Evolutionary conservation across 2,113 vertebrate species (phyloP).

Genomic region (Seriola aureovittata): DNA sequence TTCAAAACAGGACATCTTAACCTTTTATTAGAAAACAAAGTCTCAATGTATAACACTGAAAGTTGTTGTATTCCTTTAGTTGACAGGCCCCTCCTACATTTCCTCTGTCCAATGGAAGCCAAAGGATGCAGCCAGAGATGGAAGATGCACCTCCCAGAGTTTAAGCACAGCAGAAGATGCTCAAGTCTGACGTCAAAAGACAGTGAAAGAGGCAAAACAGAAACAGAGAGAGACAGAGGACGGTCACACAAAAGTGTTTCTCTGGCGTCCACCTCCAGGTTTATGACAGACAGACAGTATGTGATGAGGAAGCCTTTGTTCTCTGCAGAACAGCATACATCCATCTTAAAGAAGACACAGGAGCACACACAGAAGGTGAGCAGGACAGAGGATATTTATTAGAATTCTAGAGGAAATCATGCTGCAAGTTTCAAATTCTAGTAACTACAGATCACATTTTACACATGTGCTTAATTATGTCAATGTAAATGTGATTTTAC

Average conservation of each 20-base stretch:
- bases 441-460: not conserved
- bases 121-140: slow-evolving; percentile 34
- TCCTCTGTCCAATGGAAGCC: slow-evolving; percentile 50
- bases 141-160: slow-evolving; percentile 30
- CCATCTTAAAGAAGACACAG: slow-evolving; percentile 75
- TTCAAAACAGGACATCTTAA: not conserved
- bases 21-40: not conserved
- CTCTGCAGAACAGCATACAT: slow-evolving; percentile 53
- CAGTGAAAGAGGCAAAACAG: not conserved
- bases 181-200: not conserved
- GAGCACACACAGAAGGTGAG: slow-evolving; percentile 65
- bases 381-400: not conserved
- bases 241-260: slow-evolving; percentile 52
- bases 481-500: too few species aligned
- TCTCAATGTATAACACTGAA: not conserved
- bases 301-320: slow-evolving; percentile 53
- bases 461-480: not conserved
- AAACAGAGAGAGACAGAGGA: slow-evolving; percentile 8
- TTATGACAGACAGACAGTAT: slow-evolving; percentile 65
- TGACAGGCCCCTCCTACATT: slow-evolving; percentile 31
- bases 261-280: slow-evolving; percentile 69
- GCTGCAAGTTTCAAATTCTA: too few species aligned
- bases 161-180: slow-evolving; percentile 11
- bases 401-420: not conserved
- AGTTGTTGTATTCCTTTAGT: not conserved